Conservation (phyloP, 2,888 invertebrate genomes). For the Andrena bucephala region DNA sequence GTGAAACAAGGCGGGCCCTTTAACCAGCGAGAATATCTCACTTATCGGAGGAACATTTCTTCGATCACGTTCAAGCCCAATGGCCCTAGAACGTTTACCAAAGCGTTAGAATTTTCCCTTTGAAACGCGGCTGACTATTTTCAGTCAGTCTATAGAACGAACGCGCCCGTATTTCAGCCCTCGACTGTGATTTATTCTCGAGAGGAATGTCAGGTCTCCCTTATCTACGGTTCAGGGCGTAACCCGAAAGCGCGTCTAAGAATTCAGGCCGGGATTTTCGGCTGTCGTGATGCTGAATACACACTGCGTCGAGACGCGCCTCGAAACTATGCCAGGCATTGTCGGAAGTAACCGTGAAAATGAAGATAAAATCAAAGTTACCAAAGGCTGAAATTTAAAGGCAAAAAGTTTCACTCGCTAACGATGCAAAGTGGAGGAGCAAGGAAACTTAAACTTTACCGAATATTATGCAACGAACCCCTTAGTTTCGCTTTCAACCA, state of each 20-base stretch:
- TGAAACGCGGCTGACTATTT: background rate
- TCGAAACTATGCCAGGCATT: background rate
- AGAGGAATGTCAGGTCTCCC: slow-evolving; percentile 46
- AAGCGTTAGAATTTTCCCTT: background rate
- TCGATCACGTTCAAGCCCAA: background rate
- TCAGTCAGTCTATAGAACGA: slow-evolving; percentile 13
- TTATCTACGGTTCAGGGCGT: slow-evolving; percentile 49
- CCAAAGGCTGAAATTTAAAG: too few species aligned
- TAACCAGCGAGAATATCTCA: background rate
- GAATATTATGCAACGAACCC: background rate
- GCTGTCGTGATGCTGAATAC: background rate
- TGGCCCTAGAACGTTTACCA: background rate
- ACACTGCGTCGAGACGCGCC: background rate
- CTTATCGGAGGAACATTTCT: background rate
- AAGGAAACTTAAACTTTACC: background rate
- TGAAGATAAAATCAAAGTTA: too few species aligned
- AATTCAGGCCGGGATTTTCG: slow-evolving; percentile 46
- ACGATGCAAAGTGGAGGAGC: too few species aligned
- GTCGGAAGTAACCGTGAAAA: background rate
- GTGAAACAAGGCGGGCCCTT: background rate
- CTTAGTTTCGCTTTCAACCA: background rate
- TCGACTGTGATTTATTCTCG: slow-evolving; percentile 63
- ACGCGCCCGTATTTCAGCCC: slow-evolving; percentile 33
- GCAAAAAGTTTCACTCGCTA: too few species aligned
- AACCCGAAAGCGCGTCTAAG: slow-evolving; percentile 23